Base-by-base conservation (phyloP, 1,140 invertebrate species). In the Manduca sexta region DNA sequence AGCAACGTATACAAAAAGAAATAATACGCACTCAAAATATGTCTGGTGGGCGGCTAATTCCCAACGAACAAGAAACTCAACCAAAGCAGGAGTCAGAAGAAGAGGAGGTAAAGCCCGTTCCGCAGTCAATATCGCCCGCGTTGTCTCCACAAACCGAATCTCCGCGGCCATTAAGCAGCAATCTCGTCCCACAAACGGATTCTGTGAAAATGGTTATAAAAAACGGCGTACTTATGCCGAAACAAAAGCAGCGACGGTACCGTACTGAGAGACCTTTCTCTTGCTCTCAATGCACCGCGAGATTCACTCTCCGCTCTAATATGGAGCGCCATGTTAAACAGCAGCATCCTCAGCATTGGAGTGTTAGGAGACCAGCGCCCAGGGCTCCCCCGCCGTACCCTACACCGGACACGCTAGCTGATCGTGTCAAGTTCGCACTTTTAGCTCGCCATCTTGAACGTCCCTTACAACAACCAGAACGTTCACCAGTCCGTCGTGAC, bases 261-360 rank as follows among this genome's bases (percentile, higher is more conserved):
- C 89, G 95, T 42, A 97, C 95, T n/a, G 95, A 97, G 74, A 88
- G 95, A 14, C 95, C 95, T 0, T 97, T 96, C 67, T 92, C 91
- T 0, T 97, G 96, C 75, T 94, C 94, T 30, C 93, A 95, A 60
- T 97, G 96, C 69, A 92, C 93, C 0, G 94, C 95, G 0, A 88
- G 93, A 39, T 98, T 98, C 65, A 97, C 95, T 0, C 76, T 97
- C 0, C 89, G 95, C 5, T 96, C 95, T 5, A 97, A 97, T 66
- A 97, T 97, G 95, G 95, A 97, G 76, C 86, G 95, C 0, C 96
- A 98, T 53, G 93, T 97, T 0, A 97, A 97, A 71, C 95, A 97
- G 61, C 95, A 97, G 63, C 96, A 97, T 87, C 95, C 95, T 0
- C 93, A 95, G 42, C 91, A 90, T 57, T 97, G 95, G 93, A 93